Conservation (phyloP, 2,797 vertebrate species). For the Cyprinella venusta region DNA sequence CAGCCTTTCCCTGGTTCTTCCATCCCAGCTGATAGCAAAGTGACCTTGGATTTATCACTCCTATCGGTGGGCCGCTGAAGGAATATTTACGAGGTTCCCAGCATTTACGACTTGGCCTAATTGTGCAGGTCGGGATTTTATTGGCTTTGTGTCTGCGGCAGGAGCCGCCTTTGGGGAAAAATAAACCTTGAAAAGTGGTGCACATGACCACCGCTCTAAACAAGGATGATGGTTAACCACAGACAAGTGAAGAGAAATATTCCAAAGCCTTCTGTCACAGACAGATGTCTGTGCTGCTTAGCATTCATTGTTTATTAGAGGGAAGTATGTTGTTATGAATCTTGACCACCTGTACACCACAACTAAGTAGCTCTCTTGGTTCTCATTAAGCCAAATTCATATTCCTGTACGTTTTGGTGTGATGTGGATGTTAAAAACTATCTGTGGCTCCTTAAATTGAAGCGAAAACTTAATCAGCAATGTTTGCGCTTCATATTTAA, state of each 20-base stretch:
- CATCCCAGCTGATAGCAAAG: slow-evolving; percentile 60
- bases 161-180: slow-evolving; percentile 47
- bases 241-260: slow-evolving; percentile 42
- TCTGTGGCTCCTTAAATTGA: neutral
- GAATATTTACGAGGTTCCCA: slow-evolving; percentile 65
- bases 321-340: slow-evolving; percentile 53
- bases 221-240: slow-evolving; percentile 53
- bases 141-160: slow-evolving; percentile 57
- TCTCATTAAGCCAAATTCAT: slow-evolving; percentile 47
- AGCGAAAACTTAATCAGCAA: too few species aligned
- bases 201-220: slow-evolving; percentile 45
- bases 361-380: slow-evolving; percentile 17
- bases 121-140: slow-evolving; percentile 63
- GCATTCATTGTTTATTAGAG: slow-evolving; percentile 66
- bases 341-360: slow-evolving; percentile 42
- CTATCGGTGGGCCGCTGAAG: slow-evolving; percentile 36
- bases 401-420: neutral
- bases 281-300: slow-evolving; percentile 60
- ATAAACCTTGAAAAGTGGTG: slow-evolving; percentile 43
- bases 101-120: slow-evolving; percentile 62
- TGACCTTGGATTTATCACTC: slow-evolving; percentile 68
- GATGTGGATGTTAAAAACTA: neutral
- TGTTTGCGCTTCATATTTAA: neutral
- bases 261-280: slow-evolving; percentile 43
- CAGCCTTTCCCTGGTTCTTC: slow-evolving; percentile 29